phyloP scores from a whole-genome alignment of 2,888 invertebrate species.

The Tortricodes alternella region DNA sequence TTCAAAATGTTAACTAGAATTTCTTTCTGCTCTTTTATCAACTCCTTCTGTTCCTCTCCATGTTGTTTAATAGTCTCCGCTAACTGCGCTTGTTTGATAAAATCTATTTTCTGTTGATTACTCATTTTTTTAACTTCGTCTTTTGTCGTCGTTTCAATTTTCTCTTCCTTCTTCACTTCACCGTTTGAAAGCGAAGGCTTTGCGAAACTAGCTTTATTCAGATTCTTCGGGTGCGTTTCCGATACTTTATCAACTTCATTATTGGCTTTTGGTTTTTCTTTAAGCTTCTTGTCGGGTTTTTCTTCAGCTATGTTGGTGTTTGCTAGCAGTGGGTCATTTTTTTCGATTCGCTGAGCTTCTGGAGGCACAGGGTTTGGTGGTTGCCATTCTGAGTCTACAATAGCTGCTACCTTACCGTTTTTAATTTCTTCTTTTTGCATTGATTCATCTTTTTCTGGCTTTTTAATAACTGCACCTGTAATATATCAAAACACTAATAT shows the following conservation, averaged over 20 bases:
- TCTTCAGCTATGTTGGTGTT: neutral
- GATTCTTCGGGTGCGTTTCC: constrained; percentile 63
- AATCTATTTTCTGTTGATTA: constrained; percentile 54
- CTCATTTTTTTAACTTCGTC: constrained; percentile 35
- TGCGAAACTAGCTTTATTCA: constrained; percentile 53
- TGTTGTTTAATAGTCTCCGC: constrained; percentile 86
- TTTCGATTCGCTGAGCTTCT: constrained; percentile 61
- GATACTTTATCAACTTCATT: constrained; percentile 49
- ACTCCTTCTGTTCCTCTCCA: constrained; percentile 85
- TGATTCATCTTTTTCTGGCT: constrained; percentile 40
- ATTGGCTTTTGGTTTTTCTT: constrained; percentile 51
- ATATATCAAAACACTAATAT: neutral
- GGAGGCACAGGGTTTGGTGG: constrained; percentile 77
- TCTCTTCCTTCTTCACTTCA: constrained; percentile 38
- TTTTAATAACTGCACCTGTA: constrained; percentile 52
- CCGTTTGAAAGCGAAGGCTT: constrained; percentile 49
- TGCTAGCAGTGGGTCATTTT: neutral
- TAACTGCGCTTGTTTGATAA: constrained; percentile 74
- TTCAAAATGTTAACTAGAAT: constrained; percentile 84
- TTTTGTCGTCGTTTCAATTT: constrained; percentile 37
- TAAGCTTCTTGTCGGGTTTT: constrained; percentile 48
- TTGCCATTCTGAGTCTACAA: constrained; percentile 70
- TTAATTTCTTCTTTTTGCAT: constrained; percentile 35
- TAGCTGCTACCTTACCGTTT: constrained; percentile 42
- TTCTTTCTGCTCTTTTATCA: constrained; percentile 86